phyloP scores from a whole-genome alignment of 2,888 invertebrate species.

The Eupithecia abbreviata region DNA sequence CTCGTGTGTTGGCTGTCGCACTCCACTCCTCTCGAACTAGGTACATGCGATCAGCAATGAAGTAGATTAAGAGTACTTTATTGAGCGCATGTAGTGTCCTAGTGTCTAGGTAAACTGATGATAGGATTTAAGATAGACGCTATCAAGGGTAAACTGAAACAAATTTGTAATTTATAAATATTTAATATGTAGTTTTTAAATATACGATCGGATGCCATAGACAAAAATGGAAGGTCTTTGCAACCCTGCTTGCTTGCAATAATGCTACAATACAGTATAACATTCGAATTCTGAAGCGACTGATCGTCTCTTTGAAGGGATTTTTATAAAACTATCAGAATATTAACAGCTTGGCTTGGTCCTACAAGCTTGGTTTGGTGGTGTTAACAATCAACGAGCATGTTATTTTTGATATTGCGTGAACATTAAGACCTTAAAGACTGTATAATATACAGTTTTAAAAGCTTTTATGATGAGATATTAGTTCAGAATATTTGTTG shows the following conservation, averaged over 20 bases:
- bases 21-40: neutral
- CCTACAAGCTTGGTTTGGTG: neutral
- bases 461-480: neutral
- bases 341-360: neutral
- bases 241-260: too few species aligned
- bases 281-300: neutral
- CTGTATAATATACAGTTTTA: too few species aligned
- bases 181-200: neutral
- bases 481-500: neutral
- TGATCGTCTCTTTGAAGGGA: neutral
- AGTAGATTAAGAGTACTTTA: too few species aligned
- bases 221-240: neutral
- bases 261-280: neutral
- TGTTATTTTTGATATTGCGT: neutral
- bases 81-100: too few species aligned
- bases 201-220: neutral
- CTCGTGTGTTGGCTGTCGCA: conserved; percentile 66
- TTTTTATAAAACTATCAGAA: neutral
- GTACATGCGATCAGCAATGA: neutral
- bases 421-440: too few species aligned
- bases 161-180: too few species aligned
- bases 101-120: too few species aligned
- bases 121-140: too few species aligned
- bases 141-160: too few species aligned
- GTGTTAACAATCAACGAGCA: neutral